phyloP scores from a whole-genome alignment of 2,797 vertebrate genomes.

The Remorina albescens region DNA sequence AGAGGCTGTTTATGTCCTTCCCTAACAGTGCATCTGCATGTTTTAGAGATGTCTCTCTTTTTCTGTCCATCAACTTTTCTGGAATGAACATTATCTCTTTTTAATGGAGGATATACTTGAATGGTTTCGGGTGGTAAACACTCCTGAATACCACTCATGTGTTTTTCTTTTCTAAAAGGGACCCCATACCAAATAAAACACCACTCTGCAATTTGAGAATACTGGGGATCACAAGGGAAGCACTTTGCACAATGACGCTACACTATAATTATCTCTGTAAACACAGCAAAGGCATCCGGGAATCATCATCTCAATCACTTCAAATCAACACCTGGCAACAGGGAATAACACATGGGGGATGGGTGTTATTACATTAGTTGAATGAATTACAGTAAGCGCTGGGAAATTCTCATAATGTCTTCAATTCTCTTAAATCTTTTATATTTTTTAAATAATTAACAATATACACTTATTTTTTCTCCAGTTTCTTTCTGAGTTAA shows the following conservation, averaged over 20 bases:
- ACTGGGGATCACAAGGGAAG: slow-evolving; percentile 51
- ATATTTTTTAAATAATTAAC: slow-evolving; percentile 47
- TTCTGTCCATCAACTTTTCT: slow-evolving; percentile 10
- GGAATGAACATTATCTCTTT: slow-evolving; percentile 27
- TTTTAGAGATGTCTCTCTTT: neutral
- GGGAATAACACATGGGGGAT: slow-evolving; percentile 2
- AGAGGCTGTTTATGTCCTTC: slow-evolving; percentile 30
- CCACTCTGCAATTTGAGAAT: slow-evolving; percentile 46
- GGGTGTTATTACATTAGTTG: slow-evolving; percentile 20
- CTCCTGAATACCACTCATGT: slow-evolving; percentile 16
- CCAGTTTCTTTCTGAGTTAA: slow-evolving; percentile 32
- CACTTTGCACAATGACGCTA: slow-evolving; percentile 63
- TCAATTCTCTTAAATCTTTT: slow-evolving; percentile 16
- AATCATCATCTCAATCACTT: slow-evolving; percentile 58
- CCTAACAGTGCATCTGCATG: slow-evolving; percentile 4
- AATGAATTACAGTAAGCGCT: slow-evolving; percentile 30
- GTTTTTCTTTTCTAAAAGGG: slow-evolving; percentile 24
- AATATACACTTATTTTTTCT: slow-evolving; percentile 26
- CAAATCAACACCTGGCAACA: slow-evolving; percentile 44
- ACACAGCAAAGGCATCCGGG: slow-evolving; percentile 67
- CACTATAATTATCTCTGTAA: slow-evolving; percentile 59
- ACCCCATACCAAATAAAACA: slow-evolving; percentile 28
- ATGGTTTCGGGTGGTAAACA: slow-evolving; percentile 19
- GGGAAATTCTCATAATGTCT: neutral
- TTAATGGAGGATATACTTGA: slow-evolving; percentile 16